phyloP scores from a whole-genome alignment of 2,113 vertebrate species.

The Columbina picui region DNA sequence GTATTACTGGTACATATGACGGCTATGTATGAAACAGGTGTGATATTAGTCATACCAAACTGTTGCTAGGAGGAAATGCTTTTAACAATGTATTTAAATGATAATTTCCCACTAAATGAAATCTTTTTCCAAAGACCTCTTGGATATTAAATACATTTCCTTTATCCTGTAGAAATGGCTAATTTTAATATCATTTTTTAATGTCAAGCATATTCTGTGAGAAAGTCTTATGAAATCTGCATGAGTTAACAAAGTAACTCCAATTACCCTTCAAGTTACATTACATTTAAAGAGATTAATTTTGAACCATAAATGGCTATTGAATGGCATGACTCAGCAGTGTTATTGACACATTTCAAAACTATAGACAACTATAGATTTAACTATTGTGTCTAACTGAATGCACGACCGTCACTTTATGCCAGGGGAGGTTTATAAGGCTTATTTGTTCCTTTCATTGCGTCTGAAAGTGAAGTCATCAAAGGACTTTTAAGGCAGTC shows the following conservation, averaged over 20 bases:
- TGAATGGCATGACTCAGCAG: not conserved
- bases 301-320: not conserved
- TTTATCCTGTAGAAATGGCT: not conserved
- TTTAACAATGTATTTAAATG: not conserved
- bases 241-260: not conserved
- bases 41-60: not conserved
- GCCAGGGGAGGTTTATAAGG: not conserved
- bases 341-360: not conserved
- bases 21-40: accelerated
- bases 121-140: not conserved
- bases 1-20: not conserved
- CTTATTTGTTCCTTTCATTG: not conserved
- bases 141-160: not conserved
- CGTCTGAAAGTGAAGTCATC: not conserved
- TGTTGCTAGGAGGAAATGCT: not conserved
- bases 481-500: not conserved
- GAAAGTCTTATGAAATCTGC: not conserved
- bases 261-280: not conserved
- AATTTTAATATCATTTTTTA: not conserved
- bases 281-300: not conserved
- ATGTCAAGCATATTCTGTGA: not conserved
- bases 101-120: not conserved
- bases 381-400: not conserved
- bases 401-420: not conserved
- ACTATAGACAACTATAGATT: not conserved